Base-by-base conservation (phyloP, 2,113 vertebrate genomes). In the Furnarius figulus region DNA sequence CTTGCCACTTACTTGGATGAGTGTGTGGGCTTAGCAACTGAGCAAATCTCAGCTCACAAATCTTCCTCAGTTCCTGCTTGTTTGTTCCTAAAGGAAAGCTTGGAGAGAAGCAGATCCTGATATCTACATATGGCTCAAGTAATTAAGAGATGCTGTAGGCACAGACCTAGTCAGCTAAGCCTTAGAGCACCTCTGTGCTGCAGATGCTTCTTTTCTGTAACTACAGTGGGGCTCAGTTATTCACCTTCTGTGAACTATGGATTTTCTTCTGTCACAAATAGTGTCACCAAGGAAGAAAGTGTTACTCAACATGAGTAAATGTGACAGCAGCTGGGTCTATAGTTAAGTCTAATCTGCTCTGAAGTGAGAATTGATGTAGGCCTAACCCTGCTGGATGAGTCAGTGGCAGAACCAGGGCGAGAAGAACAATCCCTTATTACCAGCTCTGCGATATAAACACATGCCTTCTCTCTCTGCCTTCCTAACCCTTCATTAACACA, bases 401-500 rank as follows among this genome's bases (percentile, higher is more conserved):
- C 93, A 95, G 87, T 66, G 91, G 78, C 78, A 91, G 87, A 91
- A 93, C 22, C 78, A 56, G 87, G 75, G 55, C 2, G 5, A 85
- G 59, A 95, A 73, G 40, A 85, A 75, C 67, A 85, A 85, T 83
- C n/a, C 40, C 35, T 88, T 24, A 80, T 95, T 80, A 90, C 75
- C 90, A 93, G 55, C 76, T 71, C 82, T 77, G 82, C 0, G 33
- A 83, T 90, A 86, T 18, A 95, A 91, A 91, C 94, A 81, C 59
- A 79, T 35, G 55, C 47, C 92, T 79, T 91, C 85, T 68, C 52
- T 53, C 8, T 3, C 67, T 73, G 71, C 20, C 79, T 83, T 85
- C 78, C 82, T 85, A 96, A 71, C 75, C 9, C 6, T 67, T 90
- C 89, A 94, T 97, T 95, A 88, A 66, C 78, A 77, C 82, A 90